Evolutionary conservation across 1,140 invertebrate genomes (phyloP), one percentile per base, ranked within the genome.

Genomic region (Frieseomelitta varia): DNA sequence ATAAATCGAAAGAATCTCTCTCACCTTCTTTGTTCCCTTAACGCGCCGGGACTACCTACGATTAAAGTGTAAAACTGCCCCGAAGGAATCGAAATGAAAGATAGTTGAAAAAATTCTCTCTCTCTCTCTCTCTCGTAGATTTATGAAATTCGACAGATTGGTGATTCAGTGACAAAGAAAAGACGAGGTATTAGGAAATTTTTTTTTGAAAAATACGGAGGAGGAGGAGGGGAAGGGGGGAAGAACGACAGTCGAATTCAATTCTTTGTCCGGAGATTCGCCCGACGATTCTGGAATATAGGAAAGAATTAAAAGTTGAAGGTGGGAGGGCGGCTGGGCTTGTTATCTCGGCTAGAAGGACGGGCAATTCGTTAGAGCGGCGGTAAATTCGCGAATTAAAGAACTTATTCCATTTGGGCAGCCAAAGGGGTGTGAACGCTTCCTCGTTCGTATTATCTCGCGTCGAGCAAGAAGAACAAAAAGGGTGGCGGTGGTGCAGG

Each of bases 381-480:
- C 92, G 91, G 92, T 95, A 95, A 95, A 95, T 95, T 93, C 91
- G 89, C 93, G 93, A 94, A 95, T 95, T 95, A 95, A 95, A 95
- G 94, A 95, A 95, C 92, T 95, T 95, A 95, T 94, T 95, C 94
- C 94, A 95, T 95, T 95, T 95, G 93, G 93, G 93, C 91, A 94
- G 91, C 91, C 94, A 95, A 94, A 94, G 94, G 94, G 94, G 94
- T 95, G 94, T 95, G 93, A 95, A 95, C 93, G 93, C 93, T 94
- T 94, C 94, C 91, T 91, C 93, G 92, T 93, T 92, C 86, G 94
- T 92, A 94, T 95, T 95, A 95, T 95, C 94, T 95, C 91, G 85
- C 91, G 90, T 63, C 81, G 87, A 87, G 81, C 72, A 77, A 82
- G 87, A 80, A 73, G 69, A 84, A 80, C 84, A 89, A 90, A 91